Evolutionary conservation across 2,113 vertebrate genomes (phyloP).

Genomic region (Oncorhynchus masou): DNA sequence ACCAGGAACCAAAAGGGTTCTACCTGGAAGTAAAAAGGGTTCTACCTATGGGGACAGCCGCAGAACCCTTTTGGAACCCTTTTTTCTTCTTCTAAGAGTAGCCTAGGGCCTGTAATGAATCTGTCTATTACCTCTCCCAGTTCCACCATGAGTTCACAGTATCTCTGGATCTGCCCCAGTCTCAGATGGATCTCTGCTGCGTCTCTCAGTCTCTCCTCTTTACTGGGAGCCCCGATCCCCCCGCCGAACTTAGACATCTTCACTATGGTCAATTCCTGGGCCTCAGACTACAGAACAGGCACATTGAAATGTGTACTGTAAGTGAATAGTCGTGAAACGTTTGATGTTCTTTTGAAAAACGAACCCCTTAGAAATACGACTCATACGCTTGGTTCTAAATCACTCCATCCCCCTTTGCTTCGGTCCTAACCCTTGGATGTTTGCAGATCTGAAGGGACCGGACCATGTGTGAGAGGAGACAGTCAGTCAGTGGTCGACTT

Average conservation of each 20-base stretch:
- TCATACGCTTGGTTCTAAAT: background rate
- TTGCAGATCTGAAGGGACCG: too few relatives aligned
- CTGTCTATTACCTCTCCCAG: conserved; percentile 88
- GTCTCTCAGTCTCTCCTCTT: conserved; percentile 91
- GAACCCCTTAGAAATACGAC: background rate
- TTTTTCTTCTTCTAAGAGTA: too few relatives aligned
- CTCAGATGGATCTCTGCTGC: conserved; percentile 93
- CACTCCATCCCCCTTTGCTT: background rate
- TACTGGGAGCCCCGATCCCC: conserved; percentile 92
- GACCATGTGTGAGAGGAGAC: background rate
- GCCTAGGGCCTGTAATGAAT: background rate
- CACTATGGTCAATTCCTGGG: conserved; percentile 94
- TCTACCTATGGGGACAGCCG: too few relatives aligned
- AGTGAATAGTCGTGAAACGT: too few relatives aligned
- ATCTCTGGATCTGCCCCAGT: conserved; percentile 92
- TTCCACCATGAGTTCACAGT: conserved; percentile 98
- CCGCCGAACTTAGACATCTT: conserved; percentile 98
- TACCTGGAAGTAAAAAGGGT: too few relatives aligned
- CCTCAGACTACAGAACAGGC: conserved; percentile 81
- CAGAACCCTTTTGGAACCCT: too few relatives aligned
- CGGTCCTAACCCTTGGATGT: too few relatives aligned
- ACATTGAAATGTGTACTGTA: too few relatives aligned
- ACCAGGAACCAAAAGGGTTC: too few relatives aligned
- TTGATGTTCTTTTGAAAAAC: too few relatives aligned
- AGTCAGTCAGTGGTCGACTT: conserved; percentile 48